Conservation (phyloP, 2,888 invertebrate species). For the Daptonema setosum region DNA sequence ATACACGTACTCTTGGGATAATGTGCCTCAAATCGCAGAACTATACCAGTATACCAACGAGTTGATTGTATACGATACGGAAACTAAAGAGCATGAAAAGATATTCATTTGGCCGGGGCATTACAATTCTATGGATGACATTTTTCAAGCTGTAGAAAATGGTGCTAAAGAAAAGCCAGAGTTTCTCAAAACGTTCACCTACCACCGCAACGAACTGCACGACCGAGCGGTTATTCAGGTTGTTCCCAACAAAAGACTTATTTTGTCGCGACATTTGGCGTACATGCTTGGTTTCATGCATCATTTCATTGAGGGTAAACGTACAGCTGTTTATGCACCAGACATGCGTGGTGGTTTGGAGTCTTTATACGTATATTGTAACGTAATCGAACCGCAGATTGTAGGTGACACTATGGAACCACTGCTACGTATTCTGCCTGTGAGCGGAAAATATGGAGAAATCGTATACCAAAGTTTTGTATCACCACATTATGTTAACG, state of each 20-base stretch:
- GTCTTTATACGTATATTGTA: slow-evolving; percentile 2
- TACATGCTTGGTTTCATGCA: not conserved
- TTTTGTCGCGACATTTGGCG: not conserved
- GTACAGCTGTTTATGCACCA: not conserved
- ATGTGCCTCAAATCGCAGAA: not conserved
- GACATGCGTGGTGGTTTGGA: slow-evolving; percentile 2
- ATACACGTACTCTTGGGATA: not conserved
- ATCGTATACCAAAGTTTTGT: not conserved
- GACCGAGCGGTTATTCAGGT: no score
- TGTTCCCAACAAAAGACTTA: no score
- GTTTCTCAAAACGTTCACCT: no score
- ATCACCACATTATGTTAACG: slow-evolving; percentile 1
- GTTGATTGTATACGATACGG: not conserved
- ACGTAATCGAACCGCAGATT: not conserved
- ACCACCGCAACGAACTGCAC: no score
- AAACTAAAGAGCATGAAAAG: not conserved
- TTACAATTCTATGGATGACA: no score
- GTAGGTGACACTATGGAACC: not conserved
- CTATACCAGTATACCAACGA: no score
- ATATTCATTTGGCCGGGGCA: no score
- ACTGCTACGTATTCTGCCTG: not conserved
- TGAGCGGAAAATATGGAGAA: not conserved
- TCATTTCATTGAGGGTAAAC: not conserved
- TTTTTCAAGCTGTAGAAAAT: no score
- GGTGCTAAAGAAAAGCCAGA: no score